These are phyloP conservation scores for Thalpophila matura DNA, from an alignment of 2,888 invertebrate species.

Conservation along the genomic window DNA sequence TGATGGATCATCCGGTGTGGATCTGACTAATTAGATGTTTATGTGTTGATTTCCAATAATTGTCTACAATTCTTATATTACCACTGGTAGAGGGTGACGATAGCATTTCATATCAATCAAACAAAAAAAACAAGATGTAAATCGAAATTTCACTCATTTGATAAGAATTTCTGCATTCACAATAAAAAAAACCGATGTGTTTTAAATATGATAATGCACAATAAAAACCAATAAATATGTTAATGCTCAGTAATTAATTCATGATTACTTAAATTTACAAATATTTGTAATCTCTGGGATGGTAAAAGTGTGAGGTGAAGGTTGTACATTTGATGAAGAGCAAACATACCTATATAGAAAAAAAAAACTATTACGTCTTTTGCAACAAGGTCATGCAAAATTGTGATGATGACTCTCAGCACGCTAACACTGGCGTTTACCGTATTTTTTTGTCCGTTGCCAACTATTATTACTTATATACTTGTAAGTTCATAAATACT, in stretches of 20 bases:
- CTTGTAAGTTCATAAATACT: conserved; percentile 70
- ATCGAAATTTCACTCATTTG: not conserved
- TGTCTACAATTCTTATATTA: no score
- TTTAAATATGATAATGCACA: no score
- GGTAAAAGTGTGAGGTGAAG: conserved; percentile 55
- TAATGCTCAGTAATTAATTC: conserved; percentile 39
- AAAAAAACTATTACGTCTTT: not conserved
- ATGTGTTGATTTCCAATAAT: no score
- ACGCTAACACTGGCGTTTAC: not conserved
- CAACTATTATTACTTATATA: not conserved
- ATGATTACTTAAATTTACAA: conserved; percentile 33
- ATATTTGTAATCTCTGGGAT: conserved; percentile 28
- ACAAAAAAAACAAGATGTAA: no score
- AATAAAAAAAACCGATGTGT: conserved; percentile 1
- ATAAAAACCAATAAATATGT: conserved; percentile 32
- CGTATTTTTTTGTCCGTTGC: not conserved
- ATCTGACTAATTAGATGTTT: no score
- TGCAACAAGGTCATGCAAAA: not conserved
- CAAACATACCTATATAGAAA: conserved; percentile 1
- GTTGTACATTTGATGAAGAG: conserved; percentile 34
- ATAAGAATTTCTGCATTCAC: not conserved
- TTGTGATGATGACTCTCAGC: conserved; percentile 1
- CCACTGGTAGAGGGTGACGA: no score
- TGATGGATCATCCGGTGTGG: no score
- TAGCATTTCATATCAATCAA: no score